Base-by-base conservation (phyloP, 2,113 vertebrate genomes). In the Myrmophylax atrothorax region DNA sequence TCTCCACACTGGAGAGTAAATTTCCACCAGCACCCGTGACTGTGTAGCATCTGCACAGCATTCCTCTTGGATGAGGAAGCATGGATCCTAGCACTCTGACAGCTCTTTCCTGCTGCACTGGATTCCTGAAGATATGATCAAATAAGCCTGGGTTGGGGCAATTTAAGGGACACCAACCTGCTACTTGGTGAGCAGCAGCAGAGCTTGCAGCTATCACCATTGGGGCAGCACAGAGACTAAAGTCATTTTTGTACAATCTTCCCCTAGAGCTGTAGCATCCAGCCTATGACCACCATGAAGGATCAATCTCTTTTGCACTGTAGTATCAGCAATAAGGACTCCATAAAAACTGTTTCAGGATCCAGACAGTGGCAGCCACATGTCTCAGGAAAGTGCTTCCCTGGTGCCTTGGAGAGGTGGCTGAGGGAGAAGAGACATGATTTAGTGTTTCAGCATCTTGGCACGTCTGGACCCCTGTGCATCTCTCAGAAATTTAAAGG, bases 231-330 rank as follows among this genome's bases (percentile, higher is more conserved):
- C 8, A 49, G 60, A 40, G 15, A 35, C 7, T 62, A 20, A 84
- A 91, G 37, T 6, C 3, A 10, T 40, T 84, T 78, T 38, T 40
- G 38, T 26, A 28, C 22, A 31, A 1, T 68, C 23, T 42, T 1
- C 6, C 2, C 14, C 31, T 19, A 18, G 37, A 73, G 23, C 7
- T 72, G n/a, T 25, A 37, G 12, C 17, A 28, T 19, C 46, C 25
- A 0, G 0, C 28, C 59, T 40, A 4, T 17, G 64, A 42, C 23
- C 46, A 47, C 1, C 2, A 2, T 6, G 16, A 15, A 73, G 52
- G 68, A 74, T 31, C 46, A 49, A 31, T 11, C 33, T 40, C 63
- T 85, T 79, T n/a, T 42, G 29, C 37, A 31, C 63, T n/a, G 10
- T 62, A 47, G 52, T 16, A 31, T 15, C 47, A 81, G 42, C 56